These are phyloP conservation scores for Baryphthengus martii DNA, from an alignment of 2,113 vertebrate genomes.

Conservation along the genomic window DNA sequence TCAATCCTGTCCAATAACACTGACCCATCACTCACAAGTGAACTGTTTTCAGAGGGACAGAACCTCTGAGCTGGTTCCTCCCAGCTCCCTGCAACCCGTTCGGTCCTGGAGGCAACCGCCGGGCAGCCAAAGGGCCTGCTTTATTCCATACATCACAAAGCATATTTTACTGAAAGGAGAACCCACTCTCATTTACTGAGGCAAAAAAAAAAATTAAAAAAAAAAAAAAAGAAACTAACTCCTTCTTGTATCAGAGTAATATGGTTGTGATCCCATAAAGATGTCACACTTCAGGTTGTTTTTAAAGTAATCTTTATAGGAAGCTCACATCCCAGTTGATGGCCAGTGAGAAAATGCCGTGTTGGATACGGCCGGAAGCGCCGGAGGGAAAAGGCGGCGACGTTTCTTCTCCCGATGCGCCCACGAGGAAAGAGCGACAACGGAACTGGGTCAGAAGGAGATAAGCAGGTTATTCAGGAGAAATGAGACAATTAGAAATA, in stretches of 20 bases:
- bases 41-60: too few species aligned
- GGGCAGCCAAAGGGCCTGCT: too few species aligned
- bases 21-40: too few species aligned
- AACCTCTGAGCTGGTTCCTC: too few species aligned
- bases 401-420: not conserved
- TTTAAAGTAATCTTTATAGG: conserved; percentile 8
- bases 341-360: not conserved
- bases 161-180: not conserved
- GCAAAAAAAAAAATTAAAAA: not conserved
- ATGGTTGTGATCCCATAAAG: not conserved
- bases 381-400: not conserved
- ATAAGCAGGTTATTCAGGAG: not conserved
- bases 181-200: not conserved
- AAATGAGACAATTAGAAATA: not conserved
- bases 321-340: not conserved
- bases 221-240: not conserved
- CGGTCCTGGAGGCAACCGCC: too few species aligned
- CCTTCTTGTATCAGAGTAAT: not conserved
- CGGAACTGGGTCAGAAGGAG: not conserved
- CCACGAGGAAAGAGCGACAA: not conserved
- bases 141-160: not conserved
- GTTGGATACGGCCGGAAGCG: fast-evolving
- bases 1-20: too few species aligned
- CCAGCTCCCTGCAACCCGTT: too few species aligned
- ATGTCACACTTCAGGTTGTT: not conserved